A percentile compares a stretch with the other conserved stretches of the same genome.
Conservation (phyloP, 2,113 vertebrate genomes). For the Gallinago paraguaiae region DNA sequence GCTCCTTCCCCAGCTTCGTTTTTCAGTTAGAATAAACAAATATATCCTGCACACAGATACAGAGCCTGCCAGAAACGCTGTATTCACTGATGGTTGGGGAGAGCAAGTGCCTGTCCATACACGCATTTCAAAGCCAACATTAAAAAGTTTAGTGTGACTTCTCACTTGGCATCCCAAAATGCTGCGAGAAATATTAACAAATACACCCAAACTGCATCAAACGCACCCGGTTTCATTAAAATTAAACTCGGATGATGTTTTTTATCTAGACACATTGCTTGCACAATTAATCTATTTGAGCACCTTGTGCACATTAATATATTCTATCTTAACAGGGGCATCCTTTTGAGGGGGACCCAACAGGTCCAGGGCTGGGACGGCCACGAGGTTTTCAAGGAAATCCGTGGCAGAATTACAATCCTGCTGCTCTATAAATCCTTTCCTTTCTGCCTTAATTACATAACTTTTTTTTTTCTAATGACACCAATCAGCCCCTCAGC, state of each 20-base stretch:
- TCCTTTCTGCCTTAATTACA: background rate
- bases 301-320: background rate
- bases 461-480: background rate
- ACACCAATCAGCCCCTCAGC: background rate
- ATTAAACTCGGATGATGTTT: background rate
- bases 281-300: background rate
- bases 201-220: background rate
- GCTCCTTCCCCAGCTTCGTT: background rate
- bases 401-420: background rate
- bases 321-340: background rate
- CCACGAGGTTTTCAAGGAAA: background rate
- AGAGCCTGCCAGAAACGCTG: background rate
- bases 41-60: background rate
- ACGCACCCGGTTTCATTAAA: background rate
- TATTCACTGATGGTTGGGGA: background rate
- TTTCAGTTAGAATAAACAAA: background rate
- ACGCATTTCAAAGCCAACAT: background rate
- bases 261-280: background rate
- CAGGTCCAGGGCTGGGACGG: rapidly evolving
- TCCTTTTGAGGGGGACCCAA: background rate
- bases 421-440: background rate
- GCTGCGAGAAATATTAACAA: background rate
- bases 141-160: background rate
- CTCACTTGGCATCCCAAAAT: background rate
- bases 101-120: background rate